Conservation (phyloP, 2,888 invertebrate species). For the Drosophila trichaetosa region DNA sequence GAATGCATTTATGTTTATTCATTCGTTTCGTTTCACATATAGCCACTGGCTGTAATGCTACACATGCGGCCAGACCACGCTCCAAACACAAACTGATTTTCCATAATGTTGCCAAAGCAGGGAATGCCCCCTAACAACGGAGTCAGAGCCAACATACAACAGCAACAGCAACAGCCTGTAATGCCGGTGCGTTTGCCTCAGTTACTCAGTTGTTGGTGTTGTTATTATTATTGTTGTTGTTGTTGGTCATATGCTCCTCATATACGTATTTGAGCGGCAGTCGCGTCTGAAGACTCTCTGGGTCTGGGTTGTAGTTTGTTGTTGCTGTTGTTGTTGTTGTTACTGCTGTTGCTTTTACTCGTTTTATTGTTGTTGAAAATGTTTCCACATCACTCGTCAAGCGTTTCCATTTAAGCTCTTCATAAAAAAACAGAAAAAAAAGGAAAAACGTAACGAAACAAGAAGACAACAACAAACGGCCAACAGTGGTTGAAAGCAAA, state of each 20-base stretch:
- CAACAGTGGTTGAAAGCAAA: constrained; percentile 70
- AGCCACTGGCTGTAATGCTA: constrained; percentile 11
- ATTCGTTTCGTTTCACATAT: constrained; percentile 19
- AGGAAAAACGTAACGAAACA: constrained; percentile 44
- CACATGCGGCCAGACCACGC: constrained; percentile 68
- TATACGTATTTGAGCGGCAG: constrained; percentile 45
- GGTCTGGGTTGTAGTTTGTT: constrained; percentile 50
- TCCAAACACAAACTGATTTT: constrained; percentile 80
- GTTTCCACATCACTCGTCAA: constrained; percentile 85
- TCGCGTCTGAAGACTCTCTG: constrained; percentile 65
- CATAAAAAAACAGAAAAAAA: constrained; percentile 37
- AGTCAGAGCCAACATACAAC: constrained; percentile 48
- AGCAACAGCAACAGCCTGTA: constrained; percentile 69
- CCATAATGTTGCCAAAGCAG: constrained; percentile 75
- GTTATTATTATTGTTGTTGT: constrained; percentile 28
- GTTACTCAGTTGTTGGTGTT: constrained; percentile 29
- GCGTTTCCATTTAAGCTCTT: constrained; percentile 83
- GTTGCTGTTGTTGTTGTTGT: constrained; percentile 4
- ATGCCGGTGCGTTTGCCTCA: constrained; percentile 74
- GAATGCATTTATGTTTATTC: constrained; percentile 27
- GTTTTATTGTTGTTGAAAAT: constrained; percentile 68
- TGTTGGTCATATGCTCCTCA: constrained; percentile 30
- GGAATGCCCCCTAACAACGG: constrained; percentile 80
- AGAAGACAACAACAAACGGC: constrained; percentile 53
- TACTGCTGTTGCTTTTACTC: constrained; percentile 40